Percentiles rank a stretch among this genome's conserved stretches.
Evolutionary conservation across 1,140 invertebrate genomes (phyloP).

Genomic region (Eupeodes corollae): DNA sequence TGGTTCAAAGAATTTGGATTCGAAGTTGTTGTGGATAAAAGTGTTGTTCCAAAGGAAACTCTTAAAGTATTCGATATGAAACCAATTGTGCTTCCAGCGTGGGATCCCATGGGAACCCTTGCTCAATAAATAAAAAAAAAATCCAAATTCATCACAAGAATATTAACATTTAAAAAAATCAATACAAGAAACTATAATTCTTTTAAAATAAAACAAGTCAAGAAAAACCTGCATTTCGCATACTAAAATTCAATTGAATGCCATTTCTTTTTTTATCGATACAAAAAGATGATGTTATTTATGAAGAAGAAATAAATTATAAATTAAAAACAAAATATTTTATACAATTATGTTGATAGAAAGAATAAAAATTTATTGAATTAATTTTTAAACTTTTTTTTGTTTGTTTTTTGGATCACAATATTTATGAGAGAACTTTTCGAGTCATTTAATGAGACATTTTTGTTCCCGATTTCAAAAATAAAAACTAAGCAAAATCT

Average conservation of each 20-base stretch:
- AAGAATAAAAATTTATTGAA: slow-evolving; percentile 1
- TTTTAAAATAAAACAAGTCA: no score
- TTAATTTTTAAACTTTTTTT: background rate
- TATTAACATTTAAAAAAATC: no score
- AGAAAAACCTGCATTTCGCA: no score
- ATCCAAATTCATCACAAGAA: no score
- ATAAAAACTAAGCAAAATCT: no score
- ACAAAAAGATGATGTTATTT: no score
- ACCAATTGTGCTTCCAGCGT: slow-evolving; percentile 70
- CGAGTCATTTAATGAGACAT: background rate
- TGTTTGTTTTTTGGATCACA: background rate
- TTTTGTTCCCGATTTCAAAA: no score
- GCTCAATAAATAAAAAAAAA: slow-evolving; percentile 39
- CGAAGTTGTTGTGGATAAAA: slow-evolving; percentile 80
- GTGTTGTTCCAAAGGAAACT: slow-evolving; percentile 61
- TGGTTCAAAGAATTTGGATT: slow-evolving; percentile 89
- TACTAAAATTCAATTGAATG: no score
- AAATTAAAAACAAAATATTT: background rate
- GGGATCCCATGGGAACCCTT: slow-evolving; percentile 87
- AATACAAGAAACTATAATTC: no score
- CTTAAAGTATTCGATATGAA: slow-evolving; percentile 63
- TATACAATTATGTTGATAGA: slow-evolving; percentile 2
- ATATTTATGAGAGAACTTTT: background rate
- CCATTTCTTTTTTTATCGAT: no score
- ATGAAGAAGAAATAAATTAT: no score